A percentile compares a stretch with the other conserved stretches of the same genome.
These are phyloP conservation scores for Prolemur simus DNA, from an alignment of 2,113 vertebrate species.

Conservation along the genomic window DNA sequence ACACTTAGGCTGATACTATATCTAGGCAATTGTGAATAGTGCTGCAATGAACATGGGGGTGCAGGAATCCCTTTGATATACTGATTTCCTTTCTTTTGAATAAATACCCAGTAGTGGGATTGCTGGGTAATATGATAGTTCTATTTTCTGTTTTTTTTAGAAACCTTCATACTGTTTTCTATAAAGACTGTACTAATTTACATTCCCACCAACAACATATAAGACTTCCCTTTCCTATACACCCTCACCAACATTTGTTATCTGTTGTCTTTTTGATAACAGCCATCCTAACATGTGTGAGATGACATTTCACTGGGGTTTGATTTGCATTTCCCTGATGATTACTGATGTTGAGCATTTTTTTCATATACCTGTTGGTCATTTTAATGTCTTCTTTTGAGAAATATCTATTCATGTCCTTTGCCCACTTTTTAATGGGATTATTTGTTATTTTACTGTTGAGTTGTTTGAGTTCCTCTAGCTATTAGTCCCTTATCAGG, in stretches of 20 bases:
- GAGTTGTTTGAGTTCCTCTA: neutral
- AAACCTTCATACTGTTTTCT: neutral
- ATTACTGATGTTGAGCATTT: too few species aligned
- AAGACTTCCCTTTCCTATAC: too few species aligned
- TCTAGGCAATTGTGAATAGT: neutral
- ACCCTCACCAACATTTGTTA: too few species aligned
- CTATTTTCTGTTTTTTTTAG: neutral
- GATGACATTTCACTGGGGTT: too few species aligned
- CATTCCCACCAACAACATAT: neutral
- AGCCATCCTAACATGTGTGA: too few species aligned
- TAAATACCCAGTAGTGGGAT: neutral
- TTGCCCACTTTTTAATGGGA: too few species aligned
- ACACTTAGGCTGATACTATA: neutral
- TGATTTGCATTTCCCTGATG: too few species aligned
- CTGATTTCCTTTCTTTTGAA: neutral
- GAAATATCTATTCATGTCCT: too few species aligned
- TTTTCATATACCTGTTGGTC: too few species aligned
- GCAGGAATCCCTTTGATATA: neutral
- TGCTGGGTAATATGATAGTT: neutral
- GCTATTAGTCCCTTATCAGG: neutral
- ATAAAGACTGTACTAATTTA: too few species aligned
- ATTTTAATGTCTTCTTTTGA: too few species aligned
- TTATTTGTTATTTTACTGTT: neutral
- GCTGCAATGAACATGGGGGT: neutral
- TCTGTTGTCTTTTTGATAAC: too few species aligned